Evolutionary conservation across 2,113 vertebrate genomes (phyloP), one percentile per base, ranked within the genome.

Genomic region (Castor canadensis): DNA sequence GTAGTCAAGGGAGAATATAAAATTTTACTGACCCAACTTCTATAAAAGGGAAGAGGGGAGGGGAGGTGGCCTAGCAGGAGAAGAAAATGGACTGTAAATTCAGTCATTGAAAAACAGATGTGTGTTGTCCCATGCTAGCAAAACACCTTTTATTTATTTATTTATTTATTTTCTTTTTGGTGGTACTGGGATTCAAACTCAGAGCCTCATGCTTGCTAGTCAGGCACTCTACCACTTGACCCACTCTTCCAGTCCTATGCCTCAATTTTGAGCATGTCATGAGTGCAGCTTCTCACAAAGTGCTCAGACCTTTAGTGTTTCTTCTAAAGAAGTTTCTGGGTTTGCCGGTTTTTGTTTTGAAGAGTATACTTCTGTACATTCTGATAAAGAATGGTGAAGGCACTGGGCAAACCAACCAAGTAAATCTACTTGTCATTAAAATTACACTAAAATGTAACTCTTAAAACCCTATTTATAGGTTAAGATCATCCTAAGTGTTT

Each of bases 341-440:
- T 73, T 92, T 89, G 54, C 22, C 28, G 35, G 43, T 62, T 87
- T 92, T 93, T 71, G 60, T 67, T 92, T 85, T 54, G 45, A 73
- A 86, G 62, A 62, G 19, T 49, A 22, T 90, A 17, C 40, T 66
- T 88, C 54, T 96, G 62, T 60, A 58, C 17, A 67, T 40, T 20
- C 30, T 56, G 20, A 2, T 77, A 84, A 28, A 82, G 72, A 76
- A 71, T 67, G 52, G 13, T 67, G 66, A 91, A 81, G 4, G 24
- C 35, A 32, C 43, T 66, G n/a, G 32, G 15, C 72, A 91, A 76
- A 47, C 66, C 54, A 76, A 47, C 66, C 54, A 64, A 43, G 49
- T 43, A 85, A 72, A 64, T 85, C 24, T 87, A 0, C 49, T 80
- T 76, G 38, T 66, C 45, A 71, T 89, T 91, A 82, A 86, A 92